A percentile compares a stretch with the other conserved stretches of the same genome.
Conservation (phyloP, 2,797 vertebrate genomes). For the Malacoctenus gilli region DNA sequence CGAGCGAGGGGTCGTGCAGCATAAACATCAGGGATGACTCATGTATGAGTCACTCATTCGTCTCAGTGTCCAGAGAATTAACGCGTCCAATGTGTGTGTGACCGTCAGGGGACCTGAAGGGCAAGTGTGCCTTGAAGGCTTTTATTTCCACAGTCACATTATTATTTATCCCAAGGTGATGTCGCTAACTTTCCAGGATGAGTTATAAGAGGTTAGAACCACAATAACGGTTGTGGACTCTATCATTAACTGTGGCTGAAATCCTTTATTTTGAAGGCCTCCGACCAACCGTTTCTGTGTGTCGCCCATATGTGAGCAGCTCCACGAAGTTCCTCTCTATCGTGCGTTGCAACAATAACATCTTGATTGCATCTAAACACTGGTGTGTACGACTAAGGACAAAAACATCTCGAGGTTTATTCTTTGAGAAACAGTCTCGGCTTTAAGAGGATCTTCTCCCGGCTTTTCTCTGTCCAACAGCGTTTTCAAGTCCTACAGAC, state of each 20-base stretch:
- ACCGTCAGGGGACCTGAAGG: background rate
- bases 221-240: background rate
- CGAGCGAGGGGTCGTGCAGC: background rate
- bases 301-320: constrained; percentile 32
- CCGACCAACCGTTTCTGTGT: background rate
- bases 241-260: background rate
- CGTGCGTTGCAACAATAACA: constrained; percentile 6
- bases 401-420: constrained; percentile 15
- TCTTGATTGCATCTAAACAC: constrained; percentile 34
- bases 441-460: constrained; percentile 7
- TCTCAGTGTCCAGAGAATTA: constrained; percentile 3
- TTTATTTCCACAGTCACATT: background rate
- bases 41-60: constrained; percentile 5
- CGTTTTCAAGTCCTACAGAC: no score
- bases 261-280: background rate
- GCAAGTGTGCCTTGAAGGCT: no score
- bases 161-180: background rate
- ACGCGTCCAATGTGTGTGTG: background rate
- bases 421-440: constrained; percentile 2
- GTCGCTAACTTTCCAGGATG: background rate
- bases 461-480: no score
- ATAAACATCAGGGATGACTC: constrained; percentile 1
- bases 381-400: background rate
- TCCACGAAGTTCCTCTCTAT: constrained; percentile 11
- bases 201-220: background rate